These are phyloP conservation scores for Tenualosa ilisha DNA, from an alignment of 2,797 vertebrate species.

Conservation along the genomic window DNA sequence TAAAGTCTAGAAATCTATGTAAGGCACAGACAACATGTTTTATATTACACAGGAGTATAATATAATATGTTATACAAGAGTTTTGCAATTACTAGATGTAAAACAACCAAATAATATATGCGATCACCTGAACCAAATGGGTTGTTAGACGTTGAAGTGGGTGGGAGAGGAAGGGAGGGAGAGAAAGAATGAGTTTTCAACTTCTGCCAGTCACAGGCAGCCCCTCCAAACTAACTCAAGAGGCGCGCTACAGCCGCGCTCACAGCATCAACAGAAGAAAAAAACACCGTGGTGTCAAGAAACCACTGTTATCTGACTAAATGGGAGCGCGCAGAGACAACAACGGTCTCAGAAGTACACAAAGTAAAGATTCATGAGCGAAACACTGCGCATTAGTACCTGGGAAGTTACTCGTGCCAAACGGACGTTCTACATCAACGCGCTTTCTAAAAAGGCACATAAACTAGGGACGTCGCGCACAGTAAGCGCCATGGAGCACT, in stretches of 20 bases:
- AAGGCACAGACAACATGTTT: too few species aligned
- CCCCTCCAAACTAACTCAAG: slow-evolving; percentile 1
- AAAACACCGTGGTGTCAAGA: neutral
- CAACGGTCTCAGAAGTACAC: neutral
- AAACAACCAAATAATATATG: neutral
- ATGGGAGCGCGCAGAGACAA: neutral
- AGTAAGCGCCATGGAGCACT: neutral
- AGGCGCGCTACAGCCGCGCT: slow-evolving; percentile 8
- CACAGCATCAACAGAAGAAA: neutral
- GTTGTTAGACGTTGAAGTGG: slow-evolving; percentile 2
- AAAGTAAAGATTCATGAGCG: neutral
- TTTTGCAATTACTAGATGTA: too few species aligned
- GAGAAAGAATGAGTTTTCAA: neutral
- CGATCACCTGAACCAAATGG: neutral
- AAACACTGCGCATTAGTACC: neutral
- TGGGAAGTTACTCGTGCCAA: neutral
- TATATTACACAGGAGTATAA: too few species aligned
- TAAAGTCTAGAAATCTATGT: too few species aligned
- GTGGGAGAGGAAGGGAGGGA: neutral
- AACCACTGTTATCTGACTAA: neutral
- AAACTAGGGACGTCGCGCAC: neutral
- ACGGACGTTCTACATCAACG: neutral
- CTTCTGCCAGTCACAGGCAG: neutral
- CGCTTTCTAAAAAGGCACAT: neutral
- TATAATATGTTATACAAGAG: too few species aligned